A percentile compares a stretch with the other conserved stretches of the same genome.
phyloP scores from a whole-genome alignment of 53 echinoderm and acorn worm species.

The Mesocentrotus franciscanus region DNA sequence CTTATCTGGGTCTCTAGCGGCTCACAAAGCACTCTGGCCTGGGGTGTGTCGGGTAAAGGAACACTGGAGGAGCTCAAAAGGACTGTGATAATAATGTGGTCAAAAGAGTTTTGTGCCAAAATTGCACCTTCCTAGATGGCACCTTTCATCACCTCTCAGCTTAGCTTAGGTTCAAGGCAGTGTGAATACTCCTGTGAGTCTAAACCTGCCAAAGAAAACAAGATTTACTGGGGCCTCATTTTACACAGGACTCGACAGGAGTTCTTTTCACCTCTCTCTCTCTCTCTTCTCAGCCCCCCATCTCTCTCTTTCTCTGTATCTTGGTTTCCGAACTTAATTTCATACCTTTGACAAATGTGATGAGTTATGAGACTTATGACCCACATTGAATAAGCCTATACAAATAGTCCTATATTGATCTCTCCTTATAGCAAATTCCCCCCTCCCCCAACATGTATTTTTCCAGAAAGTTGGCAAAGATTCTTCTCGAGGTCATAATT shows the following conservation, averaged over 20 bases:
- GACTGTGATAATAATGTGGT: slow-evolving; percentile 56
- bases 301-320: no score
- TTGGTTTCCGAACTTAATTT: no score
- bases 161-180: slow-evolving; percentile 63
- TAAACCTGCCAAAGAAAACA: slow-evolving; percentile 66
- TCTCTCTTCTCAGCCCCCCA: neutral
- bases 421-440: neutral
- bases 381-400: neutral
- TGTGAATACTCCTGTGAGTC: slow-evolving; percentile 37
- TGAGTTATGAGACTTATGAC: neutral
- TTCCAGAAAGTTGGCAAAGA: neutral
- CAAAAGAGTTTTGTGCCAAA: slow-evolving; percentile 23
- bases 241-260: neutral
- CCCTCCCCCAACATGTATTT: neutral
- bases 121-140: slow-evolving; percentile 40
- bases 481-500: neutral
- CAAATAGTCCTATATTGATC: neutral
- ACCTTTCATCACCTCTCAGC: slow-evolving; percentile 48
- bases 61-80: neutral
- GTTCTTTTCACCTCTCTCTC: neutral
- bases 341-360: neutral
- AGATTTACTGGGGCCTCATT: slow-evolving; percentile 39
- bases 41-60: slow-evolving; percentile 18
- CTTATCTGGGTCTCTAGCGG: slow-evolving; percentile 17
- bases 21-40: neutral